Percentiles rank a stretch among this genome's conserved stretches.
Conservation (phyloP, 1,140 invertebrate species). For the Gonatopus flavifemur region DNA sequence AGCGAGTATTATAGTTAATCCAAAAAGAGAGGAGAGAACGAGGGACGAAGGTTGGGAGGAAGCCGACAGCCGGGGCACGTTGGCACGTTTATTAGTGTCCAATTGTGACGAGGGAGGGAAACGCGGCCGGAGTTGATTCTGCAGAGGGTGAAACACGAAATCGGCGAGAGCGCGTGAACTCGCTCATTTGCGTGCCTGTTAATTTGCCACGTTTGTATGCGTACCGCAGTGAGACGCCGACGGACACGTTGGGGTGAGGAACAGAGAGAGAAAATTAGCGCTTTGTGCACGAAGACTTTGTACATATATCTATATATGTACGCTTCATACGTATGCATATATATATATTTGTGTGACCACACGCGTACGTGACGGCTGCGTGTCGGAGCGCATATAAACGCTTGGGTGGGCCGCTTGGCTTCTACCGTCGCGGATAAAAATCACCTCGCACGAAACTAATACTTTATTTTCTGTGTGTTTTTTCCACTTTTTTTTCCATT, state of each 20-base stretch:
- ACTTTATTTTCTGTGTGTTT: no score
- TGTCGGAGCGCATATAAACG: constrained; percentile 10
- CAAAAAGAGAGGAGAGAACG: no score
- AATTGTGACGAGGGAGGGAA: constrained; percentile 48
- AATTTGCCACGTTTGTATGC: constrained; percentile 52
- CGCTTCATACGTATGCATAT: constrained; percentile 1
- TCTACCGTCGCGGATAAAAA: constrained; percentile 7
- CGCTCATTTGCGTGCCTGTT: constrained; percentile 57
- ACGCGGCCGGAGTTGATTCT: no score
- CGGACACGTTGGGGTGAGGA: constrained; percentile 16
- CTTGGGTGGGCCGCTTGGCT: constrained; percentile 16
- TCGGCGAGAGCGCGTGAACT: constrained; percentile 51
- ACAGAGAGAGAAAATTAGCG: constrained; percentile 46
- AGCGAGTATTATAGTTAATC: no score
- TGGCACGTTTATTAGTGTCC: constrained; percentile 55
- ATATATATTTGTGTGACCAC: background rate
- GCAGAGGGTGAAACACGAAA: constrained; percentile 35
- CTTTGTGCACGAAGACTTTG: constrained; percentile 28
- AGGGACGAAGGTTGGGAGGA: no score
- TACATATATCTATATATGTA: constrained; percentile 10
- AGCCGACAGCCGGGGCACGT: no score
- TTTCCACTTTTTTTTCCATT: no score
- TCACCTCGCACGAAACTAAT: no score
- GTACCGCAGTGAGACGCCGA: constrained; percentile 29
- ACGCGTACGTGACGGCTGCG: background rate